Percentiles rank a stretch among this genome's conserved stretches.
These are phyloP conservation scores for Platycheirus rosarum DNA, from an alignment of 2,888 invertebrate genomes.

Conservation along the genomic window DNA sequence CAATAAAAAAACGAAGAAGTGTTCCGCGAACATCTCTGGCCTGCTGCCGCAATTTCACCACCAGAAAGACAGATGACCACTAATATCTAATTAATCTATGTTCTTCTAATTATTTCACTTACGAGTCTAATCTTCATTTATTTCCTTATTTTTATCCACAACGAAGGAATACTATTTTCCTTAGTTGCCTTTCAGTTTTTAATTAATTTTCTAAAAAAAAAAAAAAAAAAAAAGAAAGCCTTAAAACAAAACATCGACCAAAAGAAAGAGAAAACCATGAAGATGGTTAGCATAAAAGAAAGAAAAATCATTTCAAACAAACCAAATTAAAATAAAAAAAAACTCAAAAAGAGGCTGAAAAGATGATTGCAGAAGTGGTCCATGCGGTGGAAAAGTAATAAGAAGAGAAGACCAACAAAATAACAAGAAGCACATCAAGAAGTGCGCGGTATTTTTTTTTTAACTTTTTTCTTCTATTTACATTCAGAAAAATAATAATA, in stretches of 20 bases:
- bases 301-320: slow-evolving; percentile 50
- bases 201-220: slow-evolving; percentile 63
- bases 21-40: neutral
- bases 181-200: slow-evolving; percentile 63
- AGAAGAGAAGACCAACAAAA: slow-evolving; percentile 19
- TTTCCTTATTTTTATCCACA: slow-evolving; percentile 30
- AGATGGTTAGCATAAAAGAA: slow-evolving; percentile 2
- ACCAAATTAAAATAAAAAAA: slow-evolving; percentile 16
- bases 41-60: slow-evolving; percentile 22
- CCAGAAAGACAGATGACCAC: slow-evolving; percentile 66
- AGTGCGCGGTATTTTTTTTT: slow-evolving; percentile 56
- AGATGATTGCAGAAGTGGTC: slow-evolving; percentile 71
- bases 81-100: slow-evolving; percentile 74
- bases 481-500: slow-evolving; percentile 59
- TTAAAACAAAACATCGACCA: slow-evolving; percentile 37
- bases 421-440: slow-evolving; percentile 26
- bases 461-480: slow-evolving; percentile 64
- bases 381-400: slow-evolving; percentile 27
- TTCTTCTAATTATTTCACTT: slow-evolving; percentile 74
- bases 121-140: slow-evolving; percentile 70
- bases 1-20: neutral
- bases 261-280: slow-evolving; percentile 1
- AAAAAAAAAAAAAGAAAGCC: slow-evolving; percentile 39
- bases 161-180: slow-evolving; percentile 1
- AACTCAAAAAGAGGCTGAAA: slow-evolving; percentile 8